phyloP scores from a whole-genome alignment of 37 sponge, comb jelly and placozoan species.

The Amphimedon queenslandica region DNA sequence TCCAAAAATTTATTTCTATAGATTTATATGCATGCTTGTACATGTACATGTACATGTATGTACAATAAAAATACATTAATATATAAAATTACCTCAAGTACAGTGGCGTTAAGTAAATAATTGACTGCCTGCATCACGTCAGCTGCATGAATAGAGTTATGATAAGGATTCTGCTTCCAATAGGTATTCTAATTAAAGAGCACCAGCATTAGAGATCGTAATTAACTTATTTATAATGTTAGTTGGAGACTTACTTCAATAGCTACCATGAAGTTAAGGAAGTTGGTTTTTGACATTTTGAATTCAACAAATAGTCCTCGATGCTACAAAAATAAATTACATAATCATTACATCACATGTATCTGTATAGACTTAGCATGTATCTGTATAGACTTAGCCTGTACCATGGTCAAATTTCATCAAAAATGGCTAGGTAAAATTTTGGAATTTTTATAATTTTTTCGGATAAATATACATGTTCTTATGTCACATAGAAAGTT shows the following conservation, averaged over 20 bases:
- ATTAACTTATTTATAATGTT: neutral
- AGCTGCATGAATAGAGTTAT: constrained; percentile 83
- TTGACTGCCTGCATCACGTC: constrained; percentile 84
- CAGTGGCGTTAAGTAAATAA: constrained; percentile 52
- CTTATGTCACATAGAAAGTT: too few relatives aligned
- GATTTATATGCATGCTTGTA: too few relatives aligned
- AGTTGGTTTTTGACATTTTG: constrained; percentile 58
- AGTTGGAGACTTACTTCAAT: constrained; percentile 62
- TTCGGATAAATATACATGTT: too few relatives aligned
- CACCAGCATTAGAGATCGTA: neutral
- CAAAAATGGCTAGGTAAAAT: too few relatives aligned
- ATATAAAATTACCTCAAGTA: constrained; percentile 63
- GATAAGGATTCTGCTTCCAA: constrained; percentile 74
- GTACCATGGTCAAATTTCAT: neutral
- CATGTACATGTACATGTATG: too few relatives aligned
- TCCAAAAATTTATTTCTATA: too few relatives aligned
- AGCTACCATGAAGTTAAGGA: constrained; percentile 65
- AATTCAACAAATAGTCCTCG: constrained; percentile 57
- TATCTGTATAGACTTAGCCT: neutral
- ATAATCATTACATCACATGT: too few relatives aligned
- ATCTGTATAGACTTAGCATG: neutral
- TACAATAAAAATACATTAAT: too few relatives aligned
- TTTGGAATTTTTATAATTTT: too few relatives aligned
- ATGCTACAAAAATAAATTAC: neutral
- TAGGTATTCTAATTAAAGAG: constrained; percentile 41